Evolutionary conservation across 2,113 vertebrate species (phyloP), one percentile per base, ranked within the genome.

Genomic region (Dipodomys merriami): DNA sequence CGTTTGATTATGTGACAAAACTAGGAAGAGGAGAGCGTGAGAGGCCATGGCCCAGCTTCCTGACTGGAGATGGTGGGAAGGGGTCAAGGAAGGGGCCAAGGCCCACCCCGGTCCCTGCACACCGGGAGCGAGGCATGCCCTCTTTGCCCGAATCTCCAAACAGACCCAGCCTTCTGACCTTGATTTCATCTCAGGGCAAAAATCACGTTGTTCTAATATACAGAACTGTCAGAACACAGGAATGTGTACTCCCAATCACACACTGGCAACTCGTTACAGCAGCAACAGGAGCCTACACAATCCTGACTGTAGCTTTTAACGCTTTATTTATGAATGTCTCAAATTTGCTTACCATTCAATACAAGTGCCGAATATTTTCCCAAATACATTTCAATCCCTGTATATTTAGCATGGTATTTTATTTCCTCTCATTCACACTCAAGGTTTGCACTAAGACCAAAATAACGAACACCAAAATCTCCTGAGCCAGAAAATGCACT

Each of bases 371-470:
- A 89, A 69, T 80, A 74, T 68, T 64, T 69, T 60, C 64, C 86
- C 67, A 92, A 67, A 79, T 30, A 76, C 90, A 83, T 91, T 96
- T 65, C 20, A 57, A 35, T 86, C 64, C 13, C 5, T 82, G 1
- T 73, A 35, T 88, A n/a, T 64, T 69, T 77, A 69, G 23, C 44
- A 82, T 68, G 60, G 9, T 78, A 83, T 90, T 91, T 95, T 82
- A 73, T 84, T 86, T 91, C 46, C 77, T 95, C 83, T 81, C 20
- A 33, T 80, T 92, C 96, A 83, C 25, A 93, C 18, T 85, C 80
- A 84, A 82, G 35, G 27, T 95, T 95, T 96, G 33, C 84, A 73
- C 88, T 83, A 69, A 82, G 74, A 95, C 46, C 71, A 90, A 93
- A 86, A 7, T 44, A 29, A 92, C 83, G 86, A 95, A 88, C 91